Base-by-base conservation (phyloP, 1,140 invertebrate species). In the Drosophila arizonae region DNA sequence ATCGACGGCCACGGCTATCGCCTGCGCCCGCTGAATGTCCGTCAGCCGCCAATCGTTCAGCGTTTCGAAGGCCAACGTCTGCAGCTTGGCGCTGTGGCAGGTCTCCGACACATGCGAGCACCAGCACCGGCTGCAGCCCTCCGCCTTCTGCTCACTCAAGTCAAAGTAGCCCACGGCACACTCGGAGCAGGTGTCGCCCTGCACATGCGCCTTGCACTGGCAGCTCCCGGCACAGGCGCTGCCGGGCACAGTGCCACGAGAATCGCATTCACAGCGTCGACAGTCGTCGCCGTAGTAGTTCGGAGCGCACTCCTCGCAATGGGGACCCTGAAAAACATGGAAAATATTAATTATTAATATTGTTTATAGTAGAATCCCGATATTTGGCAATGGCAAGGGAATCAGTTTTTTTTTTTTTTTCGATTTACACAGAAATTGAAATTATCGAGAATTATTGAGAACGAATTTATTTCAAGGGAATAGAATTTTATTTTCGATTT, bases 41-140 rank as follows among this genome's bases (percentile, higher is more conserved):
- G 93, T 94, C 3, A 95, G 92, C 36, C 93, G 84, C 95, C 95
- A 96, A 55, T 93, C 93, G n/a, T 93, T 92, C 2, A 94, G 77
- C 1, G 93, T 94, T 57, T 93, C 93, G 62, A 95, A 93, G 93
- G 92, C 92, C 77, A 93, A 91, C 11, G 94, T 93, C 67, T 92
- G 92, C 46, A 96, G 92, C 71, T 92, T 93, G 24, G 94, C 94
- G 45, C 94, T 93, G 58, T 93, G 92, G 84, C 98, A 99, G 17
- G 93, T 91, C 33, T 93, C 92, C 21, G 93, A 95, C 4, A 97
- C 93, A 30, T 97, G 97, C 24, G 98, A 99, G 92, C 98, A 99
- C 93, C 96, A 98, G 92, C 98, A 99, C 9, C 94, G 91, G 1
- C 94, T 92, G 90, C 99, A 99, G 3, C 98, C 98, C 15, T 95